Evolutionary conservation across 2,113 vertebrate genomes (phyloP).

Genomic region (Monopterus albus): DNA sequence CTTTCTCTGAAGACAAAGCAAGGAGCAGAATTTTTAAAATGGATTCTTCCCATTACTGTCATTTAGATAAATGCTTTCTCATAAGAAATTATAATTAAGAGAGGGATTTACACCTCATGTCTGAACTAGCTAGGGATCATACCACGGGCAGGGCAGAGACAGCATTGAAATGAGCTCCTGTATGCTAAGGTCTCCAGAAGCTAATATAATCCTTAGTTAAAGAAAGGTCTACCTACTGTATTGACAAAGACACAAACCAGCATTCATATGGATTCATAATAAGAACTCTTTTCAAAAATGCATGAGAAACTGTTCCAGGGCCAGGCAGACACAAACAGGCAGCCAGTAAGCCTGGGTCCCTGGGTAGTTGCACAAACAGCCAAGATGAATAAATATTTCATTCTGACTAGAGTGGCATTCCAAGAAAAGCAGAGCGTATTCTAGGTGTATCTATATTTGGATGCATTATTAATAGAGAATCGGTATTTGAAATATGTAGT

Average conservation of each 20-base stretch:
- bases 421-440: slow-evolving; percentile 10
- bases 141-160: slow-evolving; percentile 20
- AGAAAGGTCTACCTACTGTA: neutral
- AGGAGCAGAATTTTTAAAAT: neutral
- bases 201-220: slow-evolving; percentile 11
- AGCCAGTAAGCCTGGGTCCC: too few relatives aligned
- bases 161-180: slow-evolving; percentile 18
- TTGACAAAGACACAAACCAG: neutral
- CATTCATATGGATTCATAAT: neutral
- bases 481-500: slow-evolving; percentile 1
- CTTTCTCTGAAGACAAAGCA: slow-evolving; percentile 4
- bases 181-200: slow-evolving; percentile 4
- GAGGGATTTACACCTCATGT: slow-evolving; percentile 15
- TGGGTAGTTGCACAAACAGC: neutral
- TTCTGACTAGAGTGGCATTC: slow-evolving; percentile 27
- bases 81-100: slow-evolving; percentile 41
- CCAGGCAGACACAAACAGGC: neutral
- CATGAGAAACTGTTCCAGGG: neutral
- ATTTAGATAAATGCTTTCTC: slow-evolving; percentile 47
- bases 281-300: neutral
- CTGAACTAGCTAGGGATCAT: slow-evolving; percentile 17
- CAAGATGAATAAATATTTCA: slow-evolving; percentile 56
- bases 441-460: slow-evolving; percentile 28
- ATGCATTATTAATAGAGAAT: slow-evolving; percentile 51
- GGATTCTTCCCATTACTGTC: slow-evolving; percentile 9